A percentile compares a stretch with the other conserved stretches of the same genome.
phyloP scores from a whole-genome alignment of 2,113 vertebrate genomes.

The Epinephelus fuscoguttatus region DNA sequence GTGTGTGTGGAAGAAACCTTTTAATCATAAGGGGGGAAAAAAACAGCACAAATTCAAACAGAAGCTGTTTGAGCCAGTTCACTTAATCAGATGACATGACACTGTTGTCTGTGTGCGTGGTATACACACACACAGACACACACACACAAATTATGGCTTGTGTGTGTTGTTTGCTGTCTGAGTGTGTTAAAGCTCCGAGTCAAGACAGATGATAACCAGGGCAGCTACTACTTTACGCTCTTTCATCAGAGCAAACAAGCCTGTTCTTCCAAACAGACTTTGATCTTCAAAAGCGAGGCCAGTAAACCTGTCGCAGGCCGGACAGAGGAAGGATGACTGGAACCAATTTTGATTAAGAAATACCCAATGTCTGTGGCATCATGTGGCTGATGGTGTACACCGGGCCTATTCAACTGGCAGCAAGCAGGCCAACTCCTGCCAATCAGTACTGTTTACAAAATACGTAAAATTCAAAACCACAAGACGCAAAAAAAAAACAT shows the following conservation, averaged over 20 bases:
- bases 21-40: neutral
- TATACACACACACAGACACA: neutral
- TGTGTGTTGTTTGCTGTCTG: conserved; percentile 30
- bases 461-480: no score
- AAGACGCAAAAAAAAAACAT: no score
- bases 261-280: conserved; percentile 83
- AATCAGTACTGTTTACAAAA: no score
- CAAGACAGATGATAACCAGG: conserved; percentile 73
- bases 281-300: conserved; percentile 77
- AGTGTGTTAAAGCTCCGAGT: conserved; percentile 43
- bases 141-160: neutral
- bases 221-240: conserved; percentile 58
- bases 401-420: no score
- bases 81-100: conserved; percentile 32
- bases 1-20: no score
- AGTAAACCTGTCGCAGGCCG: conserved; percentile 13
- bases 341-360: neutral
- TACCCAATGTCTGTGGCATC: neutral
- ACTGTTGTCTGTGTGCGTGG: conserved; percentile 8
- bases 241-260: conserved; percentile 86
- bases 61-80: conserved; percentile 23
- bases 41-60: conserved; percentile 23
- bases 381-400: neutral
- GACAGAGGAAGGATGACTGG: neutral
- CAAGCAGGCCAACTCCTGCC: no score